These are phyloP conservation scores for Drosophila subsilvestris DNA, from an alignment of 2,888 invertebrate species.

Conservation along the genomic window DNA sequence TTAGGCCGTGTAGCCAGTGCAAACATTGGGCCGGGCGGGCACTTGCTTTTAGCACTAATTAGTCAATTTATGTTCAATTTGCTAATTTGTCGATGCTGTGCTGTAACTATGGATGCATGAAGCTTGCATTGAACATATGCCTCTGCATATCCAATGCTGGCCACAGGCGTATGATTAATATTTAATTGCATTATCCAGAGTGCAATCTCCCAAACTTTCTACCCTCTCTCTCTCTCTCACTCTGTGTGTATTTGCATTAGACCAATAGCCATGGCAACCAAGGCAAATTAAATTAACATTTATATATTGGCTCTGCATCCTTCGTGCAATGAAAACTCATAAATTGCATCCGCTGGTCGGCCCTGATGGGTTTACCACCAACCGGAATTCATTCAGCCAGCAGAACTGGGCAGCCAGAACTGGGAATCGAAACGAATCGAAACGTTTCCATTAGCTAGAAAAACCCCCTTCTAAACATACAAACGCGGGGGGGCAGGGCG, in stretches of 20 bases:
- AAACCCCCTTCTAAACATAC: constrained; percentile 2
- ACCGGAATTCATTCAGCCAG: not conserved
- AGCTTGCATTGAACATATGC: not conserved
- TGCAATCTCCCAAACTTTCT: constrained; percentile 12
- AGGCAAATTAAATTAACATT: constrained; percentile 66
- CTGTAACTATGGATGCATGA: constrained; percentile 4
- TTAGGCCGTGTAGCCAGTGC: constrained; percentile 23
- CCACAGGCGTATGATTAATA: constrained; percentile 71
- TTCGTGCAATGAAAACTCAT: constrained; percentile 22
- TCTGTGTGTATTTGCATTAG: constrained; percentile 6
- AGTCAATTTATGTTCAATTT: constrained; percentile 67
- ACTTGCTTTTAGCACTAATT: constrained; percentile 71
- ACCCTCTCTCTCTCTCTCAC: not conserved
- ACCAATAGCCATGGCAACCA: constrained; percentile 34
- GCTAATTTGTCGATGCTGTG: constrained; percentile 63
- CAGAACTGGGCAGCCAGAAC: not conserved
- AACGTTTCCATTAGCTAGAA: constrained; percentile 27
- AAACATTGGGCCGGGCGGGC: constrained; percentile 27
- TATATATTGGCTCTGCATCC: constrained; percentile 23
- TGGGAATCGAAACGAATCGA: constrained; percentile 10
- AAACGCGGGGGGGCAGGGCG: not conserved
- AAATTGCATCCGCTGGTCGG: constrained; percentile 27
- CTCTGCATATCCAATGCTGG: constrained; percentile 8
- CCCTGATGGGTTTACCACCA: constrained; percentile 27
- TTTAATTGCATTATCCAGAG: constrained; percentile 68